A percentile compares a stretch with the other conserved stretches of the same genome.
phyloP scores from a whole-genome alignment of 2,888 invertebrate genomes.

The Lacanobia oleracea region DNA sequence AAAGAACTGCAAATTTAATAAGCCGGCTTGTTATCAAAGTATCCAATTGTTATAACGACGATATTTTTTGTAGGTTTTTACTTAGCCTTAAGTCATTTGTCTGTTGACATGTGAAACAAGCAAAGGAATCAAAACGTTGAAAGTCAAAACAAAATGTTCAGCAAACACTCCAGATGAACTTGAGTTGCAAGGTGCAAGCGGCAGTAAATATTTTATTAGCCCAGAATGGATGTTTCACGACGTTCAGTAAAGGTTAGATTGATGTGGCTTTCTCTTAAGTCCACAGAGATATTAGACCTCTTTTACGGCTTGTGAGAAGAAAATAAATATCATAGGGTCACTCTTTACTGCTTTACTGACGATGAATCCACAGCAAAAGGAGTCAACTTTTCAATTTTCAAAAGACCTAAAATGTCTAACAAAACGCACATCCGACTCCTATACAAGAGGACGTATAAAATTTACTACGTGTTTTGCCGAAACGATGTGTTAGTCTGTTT shows the following conservation, averaged over 20 bases:
- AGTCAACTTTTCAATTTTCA: conserved; percentile 62
- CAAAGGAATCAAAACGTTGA: neutral
- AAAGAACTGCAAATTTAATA: neutral
- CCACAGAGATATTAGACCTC: conserved; percentile 53
- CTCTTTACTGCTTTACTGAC: conserved; percentile 59
- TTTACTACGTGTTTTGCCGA: conserved; percentile 79
- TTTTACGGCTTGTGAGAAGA: conserved; percentile 68
- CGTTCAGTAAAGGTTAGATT: conserved; percentile 52
- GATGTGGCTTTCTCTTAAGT: conserved; percentile 43
- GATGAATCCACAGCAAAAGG: conserved; percentile 58
- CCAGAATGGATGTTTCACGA: conserved; percentile 44
- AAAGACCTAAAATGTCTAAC: conserved; percentile 42
- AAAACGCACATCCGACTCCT: conserved; percentile 60
- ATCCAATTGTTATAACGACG: neutral
- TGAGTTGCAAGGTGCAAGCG: conserved; percentile 49
- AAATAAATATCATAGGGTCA: conserved; percentile 63
- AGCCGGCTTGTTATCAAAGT: neutral
- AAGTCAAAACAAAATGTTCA: neutral
- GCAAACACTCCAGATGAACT: conserved; percentile 31
- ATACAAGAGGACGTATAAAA: conserved; percentile 72
- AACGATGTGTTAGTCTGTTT: conserved; percentile 85
- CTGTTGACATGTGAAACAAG: neutral
- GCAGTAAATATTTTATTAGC: conserved; percentile 61
- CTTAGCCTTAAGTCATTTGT: neutral
- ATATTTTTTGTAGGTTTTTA: neutral